phyloP scores from a whole-genome alignment of 2,113 vertebrate species.

The Pangasianodon gigas region DNA sequence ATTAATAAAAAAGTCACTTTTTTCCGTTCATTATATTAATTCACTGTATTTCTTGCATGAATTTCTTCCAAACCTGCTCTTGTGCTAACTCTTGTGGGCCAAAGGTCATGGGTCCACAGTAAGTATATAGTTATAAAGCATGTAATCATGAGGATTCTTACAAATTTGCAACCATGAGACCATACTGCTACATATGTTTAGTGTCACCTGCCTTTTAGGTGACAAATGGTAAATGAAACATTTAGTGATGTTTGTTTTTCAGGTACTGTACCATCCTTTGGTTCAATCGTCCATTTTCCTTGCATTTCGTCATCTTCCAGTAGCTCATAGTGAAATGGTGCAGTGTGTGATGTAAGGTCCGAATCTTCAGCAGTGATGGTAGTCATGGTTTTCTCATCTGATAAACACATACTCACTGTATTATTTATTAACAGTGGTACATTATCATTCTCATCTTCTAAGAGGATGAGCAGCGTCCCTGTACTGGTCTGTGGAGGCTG shows the following conservation, averaged over 20 bases:
- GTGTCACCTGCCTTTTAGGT: background rate
- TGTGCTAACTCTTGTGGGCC: background rate
- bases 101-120: background rate
- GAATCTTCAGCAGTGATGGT: constrained; percentile 64
- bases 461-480: constrained; percentile 45
- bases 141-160: background rate
- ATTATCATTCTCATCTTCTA: constrained; percentile 52
- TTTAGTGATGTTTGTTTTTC: background rate
- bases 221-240: background rate
- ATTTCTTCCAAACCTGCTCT: background rate
- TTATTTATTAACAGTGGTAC: constrained; percentile 14
- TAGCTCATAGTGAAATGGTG: constrained; percentile 64
- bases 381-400: constrained; percentile 39
- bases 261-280: constrained; percentile 53
- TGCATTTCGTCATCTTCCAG: constrained; percentile 54
- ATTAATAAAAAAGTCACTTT: background rate
- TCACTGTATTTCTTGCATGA: background rate
- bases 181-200: background rate
- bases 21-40: background rate
- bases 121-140: background rate
- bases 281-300: constrained; percentile 64
- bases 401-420: constrained; percentile 25
- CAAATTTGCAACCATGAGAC: background rate
- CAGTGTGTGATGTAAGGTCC: constrained; percentile 56
- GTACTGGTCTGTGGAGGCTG: constrained; percentile 58